phyloP scores from a whole-genome alignment of 2,113 vertebrate genomes.

The Erinaceus europaeus region DNA sequence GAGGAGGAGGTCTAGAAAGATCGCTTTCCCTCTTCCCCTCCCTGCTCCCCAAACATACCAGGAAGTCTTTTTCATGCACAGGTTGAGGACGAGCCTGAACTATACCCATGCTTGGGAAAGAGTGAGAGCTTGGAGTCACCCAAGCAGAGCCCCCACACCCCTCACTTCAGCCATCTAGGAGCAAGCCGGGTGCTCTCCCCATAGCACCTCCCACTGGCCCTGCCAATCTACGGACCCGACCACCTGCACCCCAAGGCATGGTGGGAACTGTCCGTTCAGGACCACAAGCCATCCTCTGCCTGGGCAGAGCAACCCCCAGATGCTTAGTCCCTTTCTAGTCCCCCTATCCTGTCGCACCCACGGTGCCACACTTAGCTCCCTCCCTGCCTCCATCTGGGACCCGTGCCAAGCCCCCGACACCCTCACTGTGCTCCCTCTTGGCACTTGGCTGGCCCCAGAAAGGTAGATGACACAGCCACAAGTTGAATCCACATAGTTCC shows the following conservation, averaged over 20 bases:
- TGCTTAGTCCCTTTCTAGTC: background rate
- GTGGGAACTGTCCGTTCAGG: conserved; percentile 67
- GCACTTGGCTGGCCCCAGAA: conserved; percentile 50
- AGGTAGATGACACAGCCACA: conserved; percentile 45
- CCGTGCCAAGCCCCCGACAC: conserved; percentile 54
- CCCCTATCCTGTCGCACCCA: background rate
- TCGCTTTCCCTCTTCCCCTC: background rate
- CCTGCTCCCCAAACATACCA: conserved; percentile 30
- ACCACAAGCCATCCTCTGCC: conserved; percentile 79
- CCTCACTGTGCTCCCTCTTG: conserved; percentile 65
- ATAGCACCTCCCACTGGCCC: conserved; percentile 43
- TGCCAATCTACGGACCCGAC: background rate
- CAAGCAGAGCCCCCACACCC: conserved; percentile 31
- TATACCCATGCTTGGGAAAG: conserved; percentile 22
- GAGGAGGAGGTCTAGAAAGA: conserved; percentile 4
- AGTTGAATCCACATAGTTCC: conserved; percentile 10
- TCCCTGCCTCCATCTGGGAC: no score
- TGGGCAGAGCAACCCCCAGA: conserved; percentile 66
- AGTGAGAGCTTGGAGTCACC: conserved; percentile 35
- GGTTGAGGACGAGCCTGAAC: conserved; percentile 52
- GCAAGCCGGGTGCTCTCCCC: conserved; percentile 40
- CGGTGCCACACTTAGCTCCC: no score
- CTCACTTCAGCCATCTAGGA: conserved; percentile 22
- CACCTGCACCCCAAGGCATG: background rate
- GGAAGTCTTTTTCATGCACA: conserved; percentile 19